Evolutionary conservation across 2,888 invertebrate genomes (phyloP).

Genomic region (Chouioia cunea): DNA sequence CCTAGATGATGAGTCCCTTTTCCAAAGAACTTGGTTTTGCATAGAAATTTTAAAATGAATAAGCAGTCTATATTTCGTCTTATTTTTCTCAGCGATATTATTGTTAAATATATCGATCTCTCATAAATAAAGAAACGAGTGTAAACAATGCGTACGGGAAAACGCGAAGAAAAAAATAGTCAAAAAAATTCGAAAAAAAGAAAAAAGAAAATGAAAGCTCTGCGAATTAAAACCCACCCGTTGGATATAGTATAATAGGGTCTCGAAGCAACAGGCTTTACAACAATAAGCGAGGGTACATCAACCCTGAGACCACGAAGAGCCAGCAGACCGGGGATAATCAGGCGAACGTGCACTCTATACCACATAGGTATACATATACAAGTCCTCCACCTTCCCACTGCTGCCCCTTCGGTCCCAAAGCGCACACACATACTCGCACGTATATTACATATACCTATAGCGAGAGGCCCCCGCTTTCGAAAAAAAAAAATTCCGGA

Average conservation of each 20-base stretch:
- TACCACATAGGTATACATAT: conserved; percentile 42
- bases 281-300: conserved; percentile 34
- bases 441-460: background rate
- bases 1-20: background rate
- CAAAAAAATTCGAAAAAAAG: too few relatives aligned
- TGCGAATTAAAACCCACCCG: conserved; percentile 42
- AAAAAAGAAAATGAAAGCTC: too few relatives aligned
- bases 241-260: conserved; percentile 32
- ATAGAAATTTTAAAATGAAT: background rate
- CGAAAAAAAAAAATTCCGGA: conserved; percentile 14
- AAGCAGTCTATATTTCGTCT: too few relatives aligned
- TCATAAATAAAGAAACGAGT: too few relatives aligned
- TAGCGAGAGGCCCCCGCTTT: conserved; percentile 18
- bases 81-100: too few relatives aligned
- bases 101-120: too few relatives aligned
- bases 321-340: conserved; percentile 53
- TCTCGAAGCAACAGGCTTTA: conserved; percentile 19
- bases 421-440: too few relatives aligned
- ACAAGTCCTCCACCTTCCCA: too few relatives aligned
- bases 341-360: conserved; percentile 53
- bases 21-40: too few relatives aligned
- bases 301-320: conserved; percentile 45
- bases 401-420: conserved; percentile 16
- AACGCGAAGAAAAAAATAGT: too few relatives aligned
- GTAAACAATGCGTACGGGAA: too few relatives aligned